Base-by-base conservation (phyloP, 2,113 vertebrate genomes). In the Petrocephalus microphthalmus region DNA sequence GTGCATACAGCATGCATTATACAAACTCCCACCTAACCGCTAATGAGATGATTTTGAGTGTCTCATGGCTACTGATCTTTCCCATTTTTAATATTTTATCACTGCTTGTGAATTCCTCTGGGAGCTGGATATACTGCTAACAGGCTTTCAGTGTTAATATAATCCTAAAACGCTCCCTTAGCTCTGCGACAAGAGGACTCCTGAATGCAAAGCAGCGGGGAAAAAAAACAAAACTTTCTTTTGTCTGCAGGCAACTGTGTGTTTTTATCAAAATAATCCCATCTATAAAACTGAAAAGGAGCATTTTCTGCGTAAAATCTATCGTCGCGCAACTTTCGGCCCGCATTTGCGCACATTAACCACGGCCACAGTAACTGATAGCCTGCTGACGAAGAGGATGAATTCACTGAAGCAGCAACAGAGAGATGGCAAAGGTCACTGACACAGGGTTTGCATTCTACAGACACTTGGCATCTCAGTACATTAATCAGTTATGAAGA, bases 81-180 rank as follows among this genome's bases (percentile, higher is more conserved):
- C 33, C 33, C 33, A 42, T 64, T 45, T 86, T 86, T 42, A 86
- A 86, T 86, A 60, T 86, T 86, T 60, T 47, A 86, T 86, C 85
- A 47, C 53, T 19, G 20, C 37, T 42, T 37, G 20, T 64, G 33
- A 86, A 86, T 60, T 64, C 85, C 37, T 19, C 37, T 22, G 53
- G 8, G 54, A 86, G 53, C 20, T 86, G 56, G 54, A 19, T 86
- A 45, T 20, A 11, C 20, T 64, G 85, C 56, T 86, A 71, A 87
- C 57, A 78, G 86, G 57, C 86, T 29, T 74, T 54, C 67, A 20
- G 67, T 45, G 74, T 57, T 87, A 87, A 87, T 74, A 87, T 52
- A 20, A 54, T 85, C 52, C n/a, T 15, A 85, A 54, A 85, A 54
- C 37, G 29, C 33, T 33, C 25, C 49, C 84, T 33, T n/a, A 19